Conservation (phyloP, 2,113 vertebrate species). For the Struthio camelus region DNA sequence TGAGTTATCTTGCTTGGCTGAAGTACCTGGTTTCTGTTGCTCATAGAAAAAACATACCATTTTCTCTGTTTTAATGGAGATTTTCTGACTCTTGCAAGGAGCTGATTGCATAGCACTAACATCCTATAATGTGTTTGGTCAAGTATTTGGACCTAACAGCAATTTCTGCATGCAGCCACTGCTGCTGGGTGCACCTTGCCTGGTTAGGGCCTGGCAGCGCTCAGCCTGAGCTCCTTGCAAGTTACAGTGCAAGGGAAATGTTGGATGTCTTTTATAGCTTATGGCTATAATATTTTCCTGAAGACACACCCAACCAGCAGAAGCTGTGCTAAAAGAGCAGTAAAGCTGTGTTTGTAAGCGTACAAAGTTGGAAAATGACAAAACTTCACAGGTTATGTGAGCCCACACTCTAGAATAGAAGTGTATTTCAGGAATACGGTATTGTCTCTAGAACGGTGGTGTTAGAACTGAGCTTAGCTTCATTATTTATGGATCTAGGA, state of each 20-base stretch:
- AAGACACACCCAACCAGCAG: neutral
- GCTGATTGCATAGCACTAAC: neutral
- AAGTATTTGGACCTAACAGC: neutral
- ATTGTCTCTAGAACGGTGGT: neutral
- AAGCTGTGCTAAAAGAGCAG: neutral
- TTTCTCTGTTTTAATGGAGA: conserved; percentile 31
- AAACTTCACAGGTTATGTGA: neutral
- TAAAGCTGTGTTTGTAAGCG: neutral
- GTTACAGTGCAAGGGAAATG: neutral
- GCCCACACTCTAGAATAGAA: neutral
- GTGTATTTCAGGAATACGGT: neutral
- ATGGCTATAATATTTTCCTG: neutral
- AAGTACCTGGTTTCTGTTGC: conserved; percentile 60
- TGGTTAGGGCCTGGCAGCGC: neutral
- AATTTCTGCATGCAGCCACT: neutral
- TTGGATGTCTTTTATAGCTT: neutral
- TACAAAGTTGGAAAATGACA: neutral
- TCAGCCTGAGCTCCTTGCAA: neutral
- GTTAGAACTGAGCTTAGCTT: neutral
- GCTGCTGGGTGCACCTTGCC: neutral
- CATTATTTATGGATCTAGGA: neutral
- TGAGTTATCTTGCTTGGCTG: conserved; percentile 64
- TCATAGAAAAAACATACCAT: neutral
- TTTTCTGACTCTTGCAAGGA: neutral
- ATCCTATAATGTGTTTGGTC: neutral